phyloP scores from a whole-genome alignment of 2,888 invertebrate species.

The Sceliomorpha sp. region DNA sequence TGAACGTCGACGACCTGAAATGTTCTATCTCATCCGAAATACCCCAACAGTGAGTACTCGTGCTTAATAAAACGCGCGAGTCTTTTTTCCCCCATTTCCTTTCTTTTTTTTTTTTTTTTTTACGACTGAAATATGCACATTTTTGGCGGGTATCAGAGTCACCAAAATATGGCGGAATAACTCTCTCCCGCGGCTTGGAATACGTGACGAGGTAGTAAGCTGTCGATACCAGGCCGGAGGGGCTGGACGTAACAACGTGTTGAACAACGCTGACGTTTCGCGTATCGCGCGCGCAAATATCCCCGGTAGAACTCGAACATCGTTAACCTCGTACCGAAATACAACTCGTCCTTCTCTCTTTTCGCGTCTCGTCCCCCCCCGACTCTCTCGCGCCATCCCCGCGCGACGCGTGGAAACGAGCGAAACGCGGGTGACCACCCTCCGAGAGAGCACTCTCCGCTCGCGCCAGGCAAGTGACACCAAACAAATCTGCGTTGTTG shows the following conservation, averaged over 20 bases:
- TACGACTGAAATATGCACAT: constrained; percentile 45
- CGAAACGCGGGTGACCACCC: constrained; percentile 55
- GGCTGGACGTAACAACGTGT: constrained; percentile 69
- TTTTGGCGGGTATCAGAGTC: constrained; percentile 53
- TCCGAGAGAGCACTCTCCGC: constrained; percentile 58
- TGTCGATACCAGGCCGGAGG: constrained; percentile 72
- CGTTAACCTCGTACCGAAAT: constrained; percentile 67
- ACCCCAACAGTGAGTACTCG: constrained; percentile 39
- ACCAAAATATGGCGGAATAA: constrained; percentile 49
- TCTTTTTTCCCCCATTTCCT: constrained; percentile 41
- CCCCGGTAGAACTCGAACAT: constrained; percentile 68
- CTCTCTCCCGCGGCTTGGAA: constrained; percentile 58
- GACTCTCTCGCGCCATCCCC: constrained; percentile 21
- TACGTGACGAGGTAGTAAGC: constrained; percentile 65
- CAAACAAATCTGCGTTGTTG: constrained; percentile 74
- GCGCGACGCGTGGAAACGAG: constrained; percentile 53
- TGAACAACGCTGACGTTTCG: constrained; percentile 67
- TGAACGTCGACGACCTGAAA: constrained; percentile 54
- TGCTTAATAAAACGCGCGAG: constrained; percentile 53
- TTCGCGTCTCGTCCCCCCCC: constrained; percentile 53
- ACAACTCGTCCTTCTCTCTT: constrained; percentile 62
- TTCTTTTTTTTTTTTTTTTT: constrained; percentile 40
- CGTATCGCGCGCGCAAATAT: constrained; percentile 62
- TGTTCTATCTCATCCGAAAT: constrained; percentile 50
- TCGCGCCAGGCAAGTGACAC: constrained; percentile 75